Percentiles rank a stretch among this genome's conserved stretches.
Evolutionary conservation across 2,797 vertebrate genomes (phyloP).

Genomic region (Coccyzus lansbergi): DNA sequence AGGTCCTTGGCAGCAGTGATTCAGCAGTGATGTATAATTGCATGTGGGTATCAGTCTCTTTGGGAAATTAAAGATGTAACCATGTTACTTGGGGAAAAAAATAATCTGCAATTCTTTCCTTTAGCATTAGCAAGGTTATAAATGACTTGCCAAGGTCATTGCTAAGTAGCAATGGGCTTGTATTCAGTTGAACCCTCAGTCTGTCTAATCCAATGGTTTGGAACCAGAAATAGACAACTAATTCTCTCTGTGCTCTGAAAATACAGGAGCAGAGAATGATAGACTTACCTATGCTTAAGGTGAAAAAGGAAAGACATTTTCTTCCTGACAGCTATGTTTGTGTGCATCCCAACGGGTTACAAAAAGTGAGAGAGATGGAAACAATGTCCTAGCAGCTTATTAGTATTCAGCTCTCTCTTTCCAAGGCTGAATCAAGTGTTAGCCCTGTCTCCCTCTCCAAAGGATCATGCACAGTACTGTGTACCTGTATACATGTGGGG

Average conservation of each 20-base stretch:
- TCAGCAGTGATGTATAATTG: background rate
- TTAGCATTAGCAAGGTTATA: background rate
- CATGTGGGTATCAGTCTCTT: background rate
- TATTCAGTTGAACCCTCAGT: background rate
- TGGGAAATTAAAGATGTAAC: background rate
- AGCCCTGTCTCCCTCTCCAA: background rate
- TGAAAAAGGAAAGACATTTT: background rate
- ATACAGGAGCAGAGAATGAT: background rate
- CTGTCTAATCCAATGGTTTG: background rate
- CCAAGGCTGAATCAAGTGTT: background rate
- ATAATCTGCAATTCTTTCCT: background rate
- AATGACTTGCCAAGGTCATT: background rate
- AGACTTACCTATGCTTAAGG: background rate
- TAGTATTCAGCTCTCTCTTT: background rate
- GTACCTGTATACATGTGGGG: background rate
- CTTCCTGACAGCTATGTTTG: background rate
- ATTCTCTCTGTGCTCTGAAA: background rate
- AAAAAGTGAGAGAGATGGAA: background rate
- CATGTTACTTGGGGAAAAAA: background rate
- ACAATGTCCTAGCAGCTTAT: background rate
- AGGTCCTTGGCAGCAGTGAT: background rate
- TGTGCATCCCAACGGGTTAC: background rate
- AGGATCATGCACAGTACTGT: background rate
- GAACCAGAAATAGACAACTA: slow-evolving; percentile 1
- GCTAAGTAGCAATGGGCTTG: background rate